A percentile compares a stretch with the other conserved stretches of the same genome.
phyloP scores from a whole-genome alignment of 2,797 vertebrate species.

The Cryptoblepharus egeriae region DNA sequence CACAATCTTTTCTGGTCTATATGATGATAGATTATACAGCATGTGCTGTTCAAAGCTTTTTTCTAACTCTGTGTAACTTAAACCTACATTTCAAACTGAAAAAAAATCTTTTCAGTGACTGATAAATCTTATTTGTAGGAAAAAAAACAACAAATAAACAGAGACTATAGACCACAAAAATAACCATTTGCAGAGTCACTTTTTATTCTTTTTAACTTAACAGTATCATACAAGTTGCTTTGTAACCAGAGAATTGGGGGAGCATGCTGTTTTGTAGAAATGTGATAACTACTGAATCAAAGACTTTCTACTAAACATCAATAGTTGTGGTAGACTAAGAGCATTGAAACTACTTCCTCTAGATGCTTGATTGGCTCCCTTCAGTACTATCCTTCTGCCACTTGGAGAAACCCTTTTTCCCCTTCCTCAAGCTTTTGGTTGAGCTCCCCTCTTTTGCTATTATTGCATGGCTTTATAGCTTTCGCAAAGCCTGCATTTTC shows the following conservation, averaged over 20 bases:
- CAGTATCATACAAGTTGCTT: conserved; percentile 58
- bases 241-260: conserved; percentile 52
- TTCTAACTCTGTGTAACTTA: conserved; percentile 78
- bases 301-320: conserved; percentile 74
- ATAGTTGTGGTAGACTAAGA: conserved; percentile 71
- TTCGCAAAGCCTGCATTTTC: too few species aligned
- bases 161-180: conserved; percentile 69
- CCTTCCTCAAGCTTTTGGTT: too few species aligned
- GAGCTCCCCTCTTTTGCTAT: too few species aligned
- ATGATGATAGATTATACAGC: conserved; percentile 66
- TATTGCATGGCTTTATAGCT: too few species aligned
- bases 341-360: too few species aligned
- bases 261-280: conserved; percentile 59
- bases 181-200: conserved; percentile 66
- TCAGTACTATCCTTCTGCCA: too few species aligned
- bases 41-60: conserved; percentile 75
- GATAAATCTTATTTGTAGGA: conserved; percentile 76
- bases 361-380: too few species aligned
- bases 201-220: conserved; percentile 45
- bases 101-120: conserved; percentile 75
- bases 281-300: conserved; percentile 75
- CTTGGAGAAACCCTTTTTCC: too few species aligned
- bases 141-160: conserved; percentile 65
- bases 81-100: conserved; percentile 76
- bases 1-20: conserved; percentile 65